Percentiles rank a stretch among this genome's conserved stretches.
These are phyloP conservation scores for Oscheius myriophilus DNA, from an alignment of 2,888 invertebrate genomes.

Conservation along the genomic window DNA sequence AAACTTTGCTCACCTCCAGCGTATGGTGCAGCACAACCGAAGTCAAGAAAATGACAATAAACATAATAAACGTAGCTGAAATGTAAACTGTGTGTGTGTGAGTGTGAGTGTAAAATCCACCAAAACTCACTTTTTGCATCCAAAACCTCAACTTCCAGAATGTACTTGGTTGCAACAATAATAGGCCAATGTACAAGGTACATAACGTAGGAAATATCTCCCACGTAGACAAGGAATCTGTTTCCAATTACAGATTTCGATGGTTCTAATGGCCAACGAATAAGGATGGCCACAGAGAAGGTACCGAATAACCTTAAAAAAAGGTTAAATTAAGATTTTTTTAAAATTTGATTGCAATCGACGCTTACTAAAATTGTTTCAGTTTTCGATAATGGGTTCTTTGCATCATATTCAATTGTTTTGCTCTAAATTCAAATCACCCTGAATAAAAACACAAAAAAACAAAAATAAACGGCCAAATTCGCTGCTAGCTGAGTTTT, in stretches of 20 bases:
- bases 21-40: slow-evolving; percentile 8
- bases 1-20: no score
- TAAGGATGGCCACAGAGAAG: not conserved
- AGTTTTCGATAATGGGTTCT: no score
- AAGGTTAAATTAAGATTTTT: no score
- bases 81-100: no score
- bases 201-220: slow-evolving; percentile 17
- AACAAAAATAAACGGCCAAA: no score
- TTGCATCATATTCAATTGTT: no score
- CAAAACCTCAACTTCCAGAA: not conserved
- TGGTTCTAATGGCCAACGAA: not conserved
- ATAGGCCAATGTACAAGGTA: slow-evolving; percentile 23
- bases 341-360: no score
- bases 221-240: slow-evolving; percentile 17
- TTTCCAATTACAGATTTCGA: not conserved
- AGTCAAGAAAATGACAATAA: not conserved
- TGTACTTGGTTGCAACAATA: slow-evolving; percentile 10
- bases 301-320: slow-evolving; percentile 20
- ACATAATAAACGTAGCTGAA: slow-evolving; percentile 1
- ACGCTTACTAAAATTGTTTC: no score
- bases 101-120: no score
- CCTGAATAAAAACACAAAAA: no score
- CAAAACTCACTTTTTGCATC: slow-evolving; percentile 4
- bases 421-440: no score
- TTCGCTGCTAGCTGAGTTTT: no score